Conservation (phyloP, 2,113 vertebrate genomes). For the Hemiprocne comata region DNA sequence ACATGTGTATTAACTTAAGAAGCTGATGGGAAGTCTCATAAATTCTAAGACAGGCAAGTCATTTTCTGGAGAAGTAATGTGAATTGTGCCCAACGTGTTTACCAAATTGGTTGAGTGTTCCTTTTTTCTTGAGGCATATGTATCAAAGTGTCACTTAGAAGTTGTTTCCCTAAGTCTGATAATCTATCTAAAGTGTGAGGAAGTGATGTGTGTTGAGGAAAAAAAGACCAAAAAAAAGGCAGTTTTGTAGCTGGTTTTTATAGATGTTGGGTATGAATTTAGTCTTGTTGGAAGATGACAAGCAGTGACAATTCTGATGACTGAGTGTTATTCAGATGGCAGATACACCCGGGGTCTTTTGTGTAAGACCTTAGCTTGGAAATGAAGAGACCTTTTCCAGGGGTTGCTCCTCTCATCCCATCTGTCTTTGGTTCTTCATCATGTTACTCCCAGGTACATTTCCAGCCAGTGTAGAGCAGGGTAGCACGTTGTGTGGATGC, state of each 20-base stretch:
- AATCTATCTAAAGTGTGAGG: not conserved
- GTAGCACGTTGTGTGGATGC: not conserved
- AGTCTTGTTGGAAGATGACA: not conserved
- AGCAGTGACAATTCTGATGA: not conserved
- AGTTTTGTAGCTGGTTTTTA: not conserved
- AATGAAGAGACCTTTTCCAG: not conserved
- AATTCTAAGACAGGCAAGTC: not conserved
- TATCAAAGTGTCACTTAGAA: slow-evolving; percentile 10
- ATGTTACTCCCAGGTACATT: not conserved
- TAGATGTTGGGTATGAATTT: not conserved
- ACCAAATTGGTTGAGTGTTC: not conserved
- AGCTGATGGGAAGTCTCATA: not conserved
- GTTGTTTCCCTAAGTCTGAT: not conserved
- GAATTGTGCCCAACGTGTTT: not conserved
- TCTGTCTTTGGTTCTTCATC: fast-evolving
- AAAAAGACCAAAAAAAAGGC: not conserved
- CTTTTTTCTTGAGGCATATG: not conserved
- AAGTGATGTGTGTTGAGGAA: not conserved
- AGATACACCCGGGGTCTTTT: not conserved
- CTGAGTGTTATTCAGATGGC: not conserved
- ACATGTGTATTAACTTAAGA: not conserved
- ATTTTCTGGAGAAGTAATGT: not conserved
- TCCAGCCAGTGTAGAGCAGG: not conserved
- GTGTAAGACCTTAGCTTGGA: not conserved
- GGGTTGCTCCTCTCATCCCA: not conserved